A percentile compares a stretch with the other conserved stretches of the same genome.
phyloP scores from a whole-genome alignment of 2,797 vertebrate genomes.

The Peromyscus melanophrys region DNA sequence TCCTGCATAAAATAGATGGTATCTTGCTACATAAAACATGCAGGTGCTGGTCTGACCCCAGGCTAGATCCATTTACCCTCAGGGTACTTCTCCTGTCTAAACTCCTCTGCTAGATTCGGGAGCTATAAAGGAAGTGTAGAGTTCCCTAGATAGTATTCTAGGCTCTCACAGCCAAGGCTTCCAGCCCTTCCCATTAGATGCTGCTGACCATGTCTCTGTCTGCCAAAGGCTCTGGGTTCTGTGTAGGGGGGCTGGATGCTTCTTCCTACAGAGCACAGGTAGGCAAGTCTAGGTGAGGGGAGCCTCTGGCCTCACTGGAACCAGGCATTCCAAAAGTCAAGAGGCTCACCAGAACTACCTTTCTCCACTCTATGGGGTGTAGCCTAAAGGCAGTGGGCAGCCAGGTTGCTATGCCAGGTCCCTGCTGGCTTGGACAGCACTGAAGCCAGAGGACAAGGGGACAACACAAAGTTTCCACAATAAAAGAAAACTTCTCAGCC shows the following conservation, averaged over 20 bases:
- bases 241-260: neutral
- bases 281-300: neutral
- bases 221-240: neutral
- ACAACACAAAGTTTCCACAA: neutral
- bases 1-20: accelerated
- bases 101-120: neutral
- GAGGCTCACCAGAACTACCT: accelerated
- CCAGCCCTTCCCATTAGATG: neutral
- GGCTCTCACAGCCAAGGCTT: neutral
- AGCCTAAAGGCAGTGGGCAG: neutral
- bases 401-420: neutral
- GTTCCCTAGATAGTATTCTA: too few species aligned
- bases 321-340: neutral
- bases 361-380: too few species aligned
- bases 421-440: neutral
- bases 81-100: neutral
- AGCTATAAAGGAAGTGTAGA: neutral
- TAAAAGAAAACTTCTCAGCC: neutral
- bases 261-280: neutral
- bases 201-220: neutral
- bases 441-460: neutral
- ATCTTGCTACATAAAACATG: neutral
- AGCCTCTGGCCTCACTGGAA: neutral
- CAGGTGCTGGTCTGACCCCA: neutral
- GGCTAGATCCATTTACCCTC: neutral